Percentiles rank a stretch among this genome's conserved stretches.
These are phyloP conservation scores for Rhopalosiphum nymphaeae DNA, from an alignment of 2,888 invertebrate species.

Conservation along the genomic window DNA sequence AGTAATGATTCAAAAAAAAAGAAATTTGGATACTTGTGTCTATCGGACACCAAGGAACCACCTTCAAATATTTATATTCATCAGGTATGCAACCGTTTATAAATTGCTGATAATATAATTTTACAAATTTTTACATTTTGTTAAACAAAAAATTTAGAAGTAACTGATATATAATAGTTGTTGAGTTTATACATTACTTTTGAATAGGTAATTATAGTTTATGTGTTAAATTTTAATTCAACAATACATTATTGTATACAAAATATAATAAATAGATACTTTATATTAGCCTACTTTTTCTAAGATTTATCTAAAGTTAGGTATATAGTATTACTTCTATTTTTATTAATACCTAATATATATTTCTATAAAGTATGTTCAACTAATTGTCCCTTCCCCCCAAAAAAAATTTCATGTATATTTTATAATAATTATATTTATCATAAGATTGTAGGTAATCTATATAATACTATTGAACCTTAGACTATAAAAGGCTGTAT, in stretches of 20 bases:
- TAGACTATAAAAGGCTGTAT: not conserved
- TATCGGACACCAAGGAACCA: slow-evolving; percentile 79
- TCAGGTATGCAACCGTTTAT: slow-evolving; percentile 71
- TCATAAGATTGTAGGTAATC: too few species aligned
- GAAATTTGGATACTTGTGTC: slow-evolving; percentile 81
- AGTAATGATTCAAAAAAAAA: slow-evolving; percentile 86
- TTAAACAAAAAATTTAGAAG: not conserved
- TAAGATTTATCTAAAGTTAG: not conserved
- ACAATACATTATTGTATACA: not conserved
- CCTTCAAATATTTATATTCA: slow-evolving; percentile 81
- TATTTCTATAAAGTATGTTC: not conserved
- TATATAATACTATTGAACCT: not conserved
- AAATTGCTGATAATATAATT: not conserved
- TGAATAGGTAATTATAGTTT: not conserved
- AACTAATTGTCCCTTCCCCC: not conserved
- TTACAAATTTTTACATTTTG: not conserved
- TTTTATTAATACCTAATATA: not conserved
- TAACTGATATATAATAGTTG: not conserved
- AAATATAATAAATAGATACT: not conserved
- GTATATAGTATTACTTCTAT: not conserved
- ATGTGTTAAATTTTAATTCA: not conserved
- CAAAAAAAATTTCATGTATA: not conserved
- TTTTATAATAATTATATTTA: not conserved
- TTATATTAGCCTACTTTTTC: not conserved
- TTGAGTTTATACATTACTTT: not conserved